Evolutionary conservation across 64 coral and sea anemone genomes (phyloP).

Genomic region (Dendrophyllia cribrosa): DNA sequence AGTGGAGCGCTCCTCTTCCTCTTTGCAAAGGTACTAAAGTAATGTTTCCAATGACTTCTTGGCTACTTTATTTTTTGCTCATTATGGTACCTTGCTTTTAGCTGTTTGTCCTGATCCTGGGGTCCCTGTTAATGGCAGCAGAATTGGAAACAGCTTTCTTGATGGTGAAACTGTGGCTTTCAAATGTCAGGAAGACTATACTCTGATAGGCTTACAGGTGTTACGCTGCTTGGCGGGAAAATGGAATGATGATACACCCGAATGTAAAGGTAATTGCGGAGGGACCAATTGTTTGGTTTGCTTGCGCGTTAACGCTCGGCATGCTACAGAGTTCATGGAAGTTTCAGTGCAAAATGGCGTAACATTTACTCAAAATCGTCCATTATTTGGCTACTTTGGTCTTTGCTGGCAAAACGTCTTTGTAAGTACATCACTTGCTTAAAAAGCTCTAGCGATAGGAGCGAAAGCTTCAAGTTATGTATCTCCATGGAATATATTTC

Average conservation of each 20-base stretch:
- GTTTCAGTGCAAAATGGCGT: too few species aligned
- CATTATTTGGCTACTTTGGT: too few species aligned
- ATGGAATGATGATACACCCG: constrained; percentile 49
- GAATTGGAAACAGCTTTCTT: constrained; percentile 43
- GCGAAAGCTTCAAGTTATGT: too few species aligned
- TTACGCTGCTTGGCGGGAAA: constrained; percentile 62
- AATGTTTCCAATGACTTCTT: too few species aligned
- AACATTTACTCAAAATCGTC: too few species aligned
- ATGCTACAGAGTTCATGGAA: not conserved
- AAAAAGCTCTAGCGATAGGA: too few species aligned
- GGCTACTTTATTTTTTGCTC: not conserved
- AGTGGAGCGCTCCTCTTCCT: constrained; percentile 53
- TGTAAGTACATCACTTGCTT: too few species aligned
- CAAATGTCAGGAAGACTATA: constrained; percentile 29
- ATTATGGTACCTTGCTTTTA: not conserved
- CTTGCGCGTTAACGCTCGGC: too few species aligned
- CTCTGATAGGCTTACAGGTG: constrained; percentile 48
- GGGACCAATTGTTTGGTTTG: not conserved
- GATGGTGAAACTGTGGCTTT: constrained; percentile 62
- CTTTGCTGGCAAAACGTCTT: too few species aligned
- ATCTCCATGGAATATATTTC: too few species aligned
- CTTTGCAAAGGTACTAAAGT: constrained; percentile 30
- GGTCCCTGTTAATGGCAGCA: not conserved
- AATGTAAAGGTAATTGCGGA: constrained; percentile 62
- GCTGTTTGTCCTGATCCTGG: constrained; percentile 50